Base-by-base conservation (phyloP, 2,888 invertebrate genomes). In the Tenthredo amoena region DNA sequence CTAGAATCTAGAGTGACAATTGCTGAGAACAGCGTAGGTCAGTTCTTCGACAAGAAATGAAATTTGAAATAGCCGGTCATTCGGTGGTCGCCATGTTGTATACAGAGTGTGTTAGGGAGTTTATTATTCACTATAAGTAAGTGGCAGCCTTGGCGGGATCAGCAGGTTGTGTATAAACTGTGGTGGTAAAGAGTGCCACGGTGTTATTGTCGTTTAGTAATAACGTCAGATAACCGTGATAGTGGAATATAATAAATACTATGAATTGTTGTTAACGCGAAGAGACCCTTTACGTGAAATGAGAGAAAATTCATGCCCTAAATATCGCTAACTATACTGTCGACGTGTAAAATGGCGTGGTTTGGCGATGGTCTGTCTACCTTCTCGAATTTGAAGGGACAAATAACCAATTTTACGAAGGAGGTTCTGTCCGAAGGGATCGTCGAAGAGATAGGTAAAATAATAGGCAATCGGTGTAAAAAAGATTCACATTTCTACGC, bases 331-430 rank as follows among this genome's bases (percentile, higher is more conserved):
- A 40, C 55, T 50, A 15, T 31, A 77, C 76, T 89, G 90, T 91
- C 89, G 90, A 92, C 91, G 91, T 91, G 92, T 90, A 91, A 91
- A 92, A 93, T 93, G 93, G 92, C 93, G 92, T 93, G 93, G 93
- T 92, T 93, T 88, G 92, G 92, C 74, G 93, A 93, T 71, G 91
- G 93, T 84, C 91, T 93, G 86, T 89, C 93, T 87, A 93, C 93
- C 85, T 89, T 93, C 87, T 93, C 93, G 86, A 96, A 95, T 94
- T 94, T 98, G 88, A 98, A 98, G 93, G 98, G 98, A 89, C 98
- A 98, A 95, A 96, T 98, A 91, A 96, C 96, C 55, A 98, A 95
- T 94, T 97, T 98, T 91, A 98, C 98, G 86, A 97, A 97, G 93
- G 98, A 98, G 94, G 98, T 98, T 89, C 95, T 98, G 92, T 96